Percentiles rank a stretch among this genome's conserved stretches.
These are phyloP conservation scores for Semicossyphus pulcher DNA, from an alignment of 2,113 vertebrate genomes.

Conservation along the genomic window DNA sequence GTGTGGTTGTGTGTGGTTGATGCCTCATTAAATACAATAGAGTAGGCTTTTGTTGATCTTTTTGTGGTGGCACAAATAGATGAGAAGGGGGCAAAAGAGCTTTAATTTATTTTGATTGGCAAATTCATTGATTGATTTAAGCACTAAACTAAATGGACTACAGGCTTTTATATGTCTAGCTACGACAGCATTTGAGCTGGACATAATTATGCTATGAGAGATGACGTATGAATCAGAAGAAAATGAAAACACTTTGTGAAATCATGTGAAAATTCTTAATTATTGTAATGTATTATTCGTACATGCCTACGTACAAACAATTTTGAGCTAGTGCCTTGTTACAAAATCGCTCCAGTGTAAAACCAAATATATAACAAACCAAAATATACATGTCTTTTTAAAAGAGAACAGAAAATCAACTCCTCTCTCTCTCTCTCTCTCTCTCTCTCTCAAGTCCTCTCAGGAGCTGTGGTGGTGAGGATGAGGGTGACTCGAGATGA, in stretches of 20 bases:
- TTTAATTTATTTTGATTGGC: slow-evolving; percentile 11
- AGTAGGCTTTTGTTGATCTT: slow-evolving; percentile 22
- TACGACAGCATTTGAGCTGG: neutral
- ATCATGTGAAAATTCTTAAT: neutral
- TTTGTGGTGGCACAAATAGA: slow-evolving; percentile 16
- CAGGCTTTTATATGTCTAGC: neutral
- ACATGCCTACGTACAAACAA: neutral
- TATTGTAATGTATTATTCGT: neutral
- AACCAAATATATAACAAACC: neutral
- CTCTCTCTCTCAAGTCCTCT: slow-evolving; percentile 36
- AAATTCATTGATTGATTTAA: slow-evolving; percentile 18
- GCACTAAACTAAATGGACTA: neutral
- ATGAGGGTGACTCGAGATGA: slow-evolving; percentile 21
- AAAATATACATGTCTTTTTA: neutral
- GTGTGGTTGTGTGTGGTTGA: slow-evolving; percentile 10
- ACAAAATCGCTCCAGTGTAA: neutral
- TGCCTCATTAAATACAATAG: slow-evolving; percentile 3
- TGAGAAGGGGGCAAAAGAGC: neutral
- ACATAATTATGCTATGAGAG: neutral
- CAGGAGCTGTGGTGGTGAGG: slow-evolving; percentile 7
- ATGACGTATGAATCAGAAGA: too few relatives aligned
- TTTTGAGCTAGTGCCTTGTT: neutral
- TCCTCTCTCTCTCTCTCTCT: slow-evolving; percentile 31
- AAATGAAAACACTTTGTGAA: too few relatives aligned
- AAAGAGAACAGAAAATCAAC: neutral